Base-by-base conservation (phyloP, 2,113 vertebrate species). In the Paracanthobrama guichenoti region DNA sequence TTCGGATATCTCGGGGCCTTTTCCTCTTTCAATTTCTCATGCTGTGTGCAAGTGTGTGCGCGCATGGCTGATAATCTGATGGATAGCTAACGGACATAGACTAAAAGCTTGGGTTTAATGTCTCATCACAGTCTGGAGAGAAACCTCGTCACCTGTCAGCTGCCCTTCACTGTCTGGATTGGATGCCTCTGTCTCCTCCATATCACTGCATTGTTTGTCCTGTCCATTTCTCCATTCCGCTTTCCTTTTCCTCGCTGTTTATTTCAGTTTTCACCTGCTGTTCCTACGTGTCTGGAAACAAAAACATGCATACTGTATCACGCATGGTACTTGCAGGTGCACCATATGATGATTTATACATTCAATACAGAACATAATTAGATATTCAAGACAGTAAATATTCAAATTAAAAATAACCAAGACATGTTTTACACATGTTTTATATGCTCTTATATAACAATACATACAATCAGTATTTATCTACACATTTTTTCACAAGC, bases 31-130 rank as follows among this genome's bases (percentile, higher is more conserved):
- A 31, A 11, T 80, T 80, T 46, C 44, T 35, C 60, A n/a, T 64
- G 59, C 22, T 16, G 39, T 35, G 20, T 67, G 59, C 18, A 22
- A 39, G 69, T 22, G n/a, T 26, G 82, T 66, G 72, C 4, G 35
- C 22, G 9, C 48, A 66, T 24, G 64, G 22, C 16, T 78, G 39
- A 62, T 75, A 39, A 50, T 35, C 44, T 84, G 73, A 77, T 64
- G 55, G 59, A 84, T 67, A 28, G 44, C 60, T 66, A 62, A 46
- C 62, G 18, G 83, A 78, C 60, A 77, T 39, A 55, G 46, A 66
- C 44, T 77, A 78, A 84, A 79, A 77, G 82, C 73, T 76, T 48
- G 11, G 26, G 16, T 53, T 42, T n/a, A 42, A 31, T 60, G 42
- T 84, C 55, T 57, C 69, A 39, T 71, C 35, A 59, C 50, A 44